Evolutionary conservation across 2,888 invertebrate species (phyloP).

Genomic region (Callosobruchus maculatus): DNA sequence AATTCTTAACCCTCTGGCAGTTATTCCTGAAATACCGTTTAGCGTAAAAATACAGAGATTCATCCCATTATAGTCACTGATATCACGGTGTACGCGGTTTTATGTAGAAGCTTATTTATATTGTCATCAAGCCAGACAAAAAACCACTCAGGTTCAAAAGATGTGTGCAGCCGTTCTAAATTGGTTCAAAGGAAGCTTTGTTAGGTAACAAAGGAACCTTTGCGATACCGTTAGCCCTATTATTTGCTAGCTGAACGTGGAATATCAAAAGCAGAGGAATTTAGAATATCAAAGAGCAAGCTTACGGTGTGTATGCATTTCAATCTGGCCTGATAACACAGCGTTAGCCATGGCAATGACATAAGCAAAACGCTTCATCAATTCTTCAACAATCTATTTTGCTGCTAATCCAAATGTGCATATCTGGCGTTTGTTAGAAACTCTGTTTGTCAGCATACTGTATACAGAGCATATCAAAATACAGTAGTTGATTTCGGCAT

Average conservation of each 20-base stretch:
- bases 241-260: neutral
- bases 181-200: neutral
- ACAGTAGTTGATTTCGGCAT: no score
- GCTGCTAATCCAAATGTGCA: no score
- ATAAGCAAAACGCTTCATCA: no score
- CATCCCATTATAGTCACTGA: neutral
- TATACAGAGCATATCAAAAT: no score
- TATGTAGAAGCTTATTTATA: neutral
- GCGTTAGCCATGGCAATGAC: no score
- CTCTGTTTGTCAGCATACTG: no score
- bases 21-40: no score
- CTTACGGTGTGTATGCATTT: no score
- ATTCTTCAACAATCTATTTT: no score
- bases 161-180: neutral
- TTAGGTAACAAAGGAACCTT: neutral
- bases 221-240: neutral
- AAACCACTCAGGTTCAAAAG: neutral
- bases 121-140: neutral
- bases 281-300: neutral
- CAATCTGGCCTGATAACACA: no score
- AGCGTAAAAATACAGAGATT: neutral
- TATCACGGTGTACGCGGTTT: neutral
- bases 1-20: neutral
- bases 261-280: neutral
- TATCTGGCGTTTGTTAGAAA: no score